Base-by-base conservation (phyloP, 2,888 invertebrate species). In the Synergus gifuensis region DNA sequence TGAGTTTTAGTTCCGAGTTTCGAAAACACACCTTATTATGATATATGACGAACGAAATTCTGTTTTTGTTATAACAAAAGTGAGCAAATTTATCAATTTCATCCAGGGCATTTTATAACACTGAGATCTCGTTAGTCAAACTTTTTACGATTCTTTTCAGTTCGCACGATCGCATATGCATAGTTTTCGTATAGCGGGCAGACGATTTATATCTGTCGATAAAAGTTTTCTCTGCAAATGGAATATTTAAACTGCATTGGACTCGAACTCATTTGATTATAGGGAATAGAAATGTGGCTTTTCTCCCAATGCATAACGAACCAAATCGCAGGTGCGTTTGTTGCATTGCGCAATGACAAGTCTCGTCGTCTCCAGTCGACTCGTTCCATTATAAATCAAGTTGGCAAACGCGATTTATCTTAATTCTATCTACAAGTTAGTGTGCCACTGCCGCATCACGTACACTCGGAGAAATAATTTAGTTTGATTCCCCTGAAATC, bases 371-470 rank as follows among this genome's bases (percentile, higher is more conserved):
- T 66, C 40, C 42, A 40, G 58, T 14, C 58, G 76, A 79, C 78
- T 80, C 81, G 82, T 83, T 83, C 82, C 79, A 79, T 85, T 87
- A 85, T 87, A 87, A 88, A 88, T 88, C 88, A 88, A 83, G 81
- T 76, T 76, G 82, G 82, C 81, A 82, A 84, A 83, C 83, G 82
- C 85, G 85, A 88, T 87, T 87, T 87, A 88, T 88, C 87, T 88
- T 87, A 88, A 88, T 87, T 87, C 85, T 84, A 88, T 87, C 86
- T 85, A 81, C 81, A 81, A 85, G 85, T 79, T 79, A 77, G 73
- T 69, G 81, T 77, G 81, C 73, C 69, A 76, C 67, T 79, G 60
- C 67, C 76, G 66, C 80, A 76, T 77, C 73, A 73, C 73, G 16
- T 46, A 69, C 46, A 69, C 46, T 7, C 22, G 12, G 49, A n/a